Evolutionary conservation across 2,113 vertebrate species (phyloP).

Genomic region (Anoplopoma fimbria): DNA sequence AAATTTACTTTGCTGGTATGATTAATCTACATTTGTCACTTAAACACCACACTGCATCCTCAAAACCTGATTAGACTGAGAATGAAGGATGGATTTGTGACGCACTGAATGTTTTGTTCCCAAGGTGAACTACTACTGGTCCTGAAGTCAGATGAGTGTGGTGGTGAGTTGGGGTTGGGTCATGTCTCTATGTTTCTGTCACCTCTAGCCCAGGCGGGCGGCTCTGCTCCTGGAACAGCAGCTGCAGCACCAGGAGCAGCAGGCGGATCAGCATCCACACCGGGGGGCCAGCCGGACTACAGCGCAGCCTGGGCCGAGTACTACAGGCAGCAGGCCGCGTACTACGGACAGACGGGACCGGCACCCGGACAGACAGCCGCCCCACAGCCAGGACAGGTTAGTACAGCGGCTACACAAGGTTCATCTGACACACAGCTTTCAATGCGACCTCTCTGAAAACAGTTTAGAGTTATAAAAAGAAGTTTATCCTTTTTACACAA

Average conservation of each 20-base stretch:
- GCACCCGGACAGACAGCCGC: conserved; percentile 83
- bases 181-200: conserved; percentile 41
- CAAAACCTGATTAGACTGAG: not conserved
- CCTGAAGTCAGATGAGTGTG: not conserved
- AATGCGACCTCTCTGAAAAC: not conserved
- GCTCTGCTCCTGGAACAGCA: conserved; percentile 10
- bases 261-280: conserved; percentile 81
- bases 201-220: conserved; percentile 47
- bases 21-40: not conserved
- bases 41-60: not conserved
- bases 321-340: conserved; percentile 90
- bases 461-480: not conserved
- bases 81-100: not conserved
- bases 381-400: conserved; percentile 86
- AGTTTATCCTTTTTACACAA: not conserved
- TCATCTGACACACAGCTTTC: not conserved
- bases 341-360: conserved; percentile 86
- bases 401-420: not conserved
- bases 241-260: conserved; percentile 39
- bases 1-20: no score
- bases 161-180: not conserved
- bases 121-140: not conserved
- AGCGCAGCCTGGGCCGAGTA: conserved; percentile 91
- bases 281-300: conserved; percentile 86
- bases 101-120: not conserved